Percentiles rank a stretch among this genome's conserved stretches.
phyloP scores from a whole-genome alignment of 2,888 invertebrate genomes.

The Dastarcus helophoroides region DNA sequence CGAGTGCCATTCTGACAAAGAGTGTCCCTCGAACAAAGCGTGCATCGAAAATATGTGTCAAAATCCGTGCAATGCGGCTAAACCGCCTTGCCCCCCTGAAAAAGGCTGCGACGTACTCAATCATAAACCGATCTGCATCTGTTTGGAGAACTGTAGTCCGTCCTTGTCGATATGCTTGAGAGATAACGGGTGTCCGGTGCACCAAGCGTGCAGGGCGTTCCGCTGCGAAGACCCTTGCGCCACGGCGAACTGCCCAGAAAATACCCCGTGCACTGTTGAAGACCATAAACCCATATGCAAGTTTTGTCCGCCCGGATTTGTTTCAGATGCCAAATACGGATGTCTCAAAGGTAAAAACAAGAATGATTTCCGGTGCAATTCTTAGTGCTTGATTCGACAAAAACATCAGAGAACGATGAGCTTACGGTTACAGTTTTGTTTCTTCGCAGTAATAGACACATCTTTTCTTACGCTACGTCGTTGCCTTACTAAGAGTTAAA shows the following conservation, averaged over 20 bases:
- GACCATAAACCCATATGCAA: slow-evolving; percentile 92
- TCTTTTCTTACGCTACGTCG: slow-evolving; percentile 24
- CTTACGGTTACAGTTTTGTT: slow-evolving; percentile 28
- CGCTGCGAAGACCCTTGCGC: slow-evolving; percentile 85
- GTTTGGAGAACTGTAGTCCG: slow-evolving; percentile 77
- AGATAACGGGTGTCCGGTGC: slow-evolving; percentile 77
- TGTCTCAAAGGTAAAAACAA: slow-evolving; percentile 84
- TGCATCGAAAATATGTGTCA: slow-evolving; percentile 76
- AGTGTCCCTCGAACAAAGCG: slow-evolving; percentile 77
- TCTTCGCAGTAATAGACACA: slow-evolving; percentile 23
- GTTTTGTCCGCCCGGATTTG: slow-evolving; percentile 90
- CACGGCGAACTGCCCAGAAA: slow-evolving; percentile 71
- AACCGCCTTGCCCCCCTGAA: slow-evolving; percentile 60
- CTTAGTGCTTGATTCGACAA: slow-evolving; percentile 26
- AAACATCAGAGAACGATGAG: slow-evolving; percentile 26
- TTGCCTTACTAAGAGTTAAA: slow-evolving; percentile 19
- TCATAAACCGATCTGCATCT: slow-evolving; percentile 77
- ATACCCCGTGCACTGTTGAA: slow-evolving; percentile 85
- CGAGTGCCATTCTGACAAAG: slow-evolving; percentile 69
- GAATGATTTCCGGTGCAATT: slow-evolving; percentile 19
- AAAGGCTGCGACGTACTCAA: slow-evolving; percentile 82
- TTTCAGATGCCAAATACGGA: slow-evolving; percentile 84
- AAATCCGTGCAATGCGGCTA: slow-evolving; percentile 67
- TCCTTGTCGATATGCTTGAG: slow-evolving; percentile 78
- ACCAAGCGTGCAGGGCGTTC: slow-evolving; percentile 77